phyloP scores from a whole-genome alignment of 2,797 vertebrate species.

The Euthynnus affinis region DNA sequence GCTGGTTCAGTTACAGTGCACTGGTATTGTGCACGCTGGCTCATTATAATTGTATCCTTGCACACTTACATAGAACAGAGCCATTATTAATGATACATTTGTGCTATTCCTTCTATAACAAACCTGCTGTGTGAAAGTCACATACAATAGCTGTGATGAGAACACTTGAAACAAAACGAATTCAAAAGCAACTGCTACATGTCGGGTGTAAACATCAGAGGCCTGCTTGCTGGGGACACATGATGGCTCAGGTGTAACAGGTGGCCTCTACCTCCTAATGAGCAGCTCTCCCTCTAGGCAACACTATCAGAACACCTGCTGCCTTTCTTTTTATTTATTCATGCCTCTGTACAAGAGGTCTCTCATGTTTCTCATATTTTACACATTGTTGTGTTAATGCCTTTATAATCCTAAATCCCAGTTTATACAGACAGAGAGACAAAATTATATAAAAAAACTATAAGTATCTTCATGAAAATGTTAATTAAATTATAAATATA shows the following conservation, averaged over 20 bases:
- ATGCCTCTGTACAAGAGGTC: constrained; percentile 72
- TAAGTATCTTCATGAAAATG: neutral
- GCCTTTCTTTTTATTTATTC: constrained; percentile 81
- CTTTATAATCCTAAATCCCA: constrained; percentile 43
- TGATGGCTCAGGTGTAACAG: constrained; percentile 80
- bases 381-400: constrained; percentile 57
- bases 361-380: constrained; percentile 77
- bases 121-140: neutral
- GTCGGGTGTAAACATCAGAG: constrained; percentile 54
- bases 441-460: neutral
- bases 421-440: neutral
- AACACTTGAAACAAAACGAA: constrained; percentile 26
- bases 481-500: neutral
- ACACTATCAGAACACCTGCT: constrained; percentile 85
- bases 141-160: neutral
- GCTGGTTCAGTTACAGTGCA: neutral
- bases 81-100: neutral
- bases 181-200: constrained; percentile 5
- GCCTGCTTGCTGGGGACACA: constrained; percentile 42
- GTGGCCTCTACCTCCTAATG: constrained; percentile 85
- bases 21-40: neutral
- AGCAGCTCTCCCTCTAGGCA: constrained; percentile 76
- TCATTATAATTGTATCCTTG: neutral
- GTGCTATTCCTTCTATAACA: neutral
- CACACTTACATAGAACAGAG: neutral